Conservation (phyloP, 2,113 vertebrate species). For the Dromaius novaehollandiae region DNA sequence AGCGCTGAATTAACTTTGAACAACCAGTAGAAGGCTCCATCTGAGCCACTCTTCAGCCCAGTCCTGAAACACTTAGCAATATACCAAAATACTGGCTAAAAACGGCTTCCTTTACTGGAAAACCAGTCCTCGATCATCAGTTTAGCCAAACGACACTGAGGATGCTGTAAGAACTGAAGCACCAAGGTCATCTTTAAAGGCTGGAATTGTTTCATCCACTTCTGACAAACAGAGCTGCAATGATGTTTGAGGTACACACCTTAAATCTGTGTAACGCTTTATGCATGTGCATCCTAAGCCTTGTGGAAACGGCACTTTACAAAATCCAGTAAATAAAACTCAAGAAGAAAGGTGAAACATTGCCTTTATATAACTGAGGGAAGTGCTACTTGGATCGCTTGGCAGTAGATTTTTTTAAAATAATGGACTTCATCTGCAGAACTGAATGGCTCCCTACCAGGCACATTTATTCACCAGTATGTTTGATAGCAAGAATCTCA, state of each 20-base stretch:
- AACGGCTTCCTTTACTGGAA: neutral
- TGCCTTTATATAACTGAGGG: neutral
- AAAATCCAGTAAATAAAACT: constrained; percentile 14
- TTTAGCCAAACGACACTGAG: neutral
- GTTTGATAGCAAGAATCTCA: constrained; percentile 14
- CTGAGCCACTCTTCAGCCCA: neutral
- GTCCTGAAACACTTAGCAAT: neutral
- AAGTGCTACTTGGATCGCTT: neutral
- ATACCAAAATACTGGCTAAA: neutral
- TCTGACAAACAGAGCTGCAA: neutral
- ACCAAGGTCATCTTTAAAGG: neutral
- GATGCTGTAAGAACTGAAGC: neutral
- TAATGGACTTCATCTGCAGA: constrained; percentile 28
- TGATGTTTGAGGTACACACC: neutral
- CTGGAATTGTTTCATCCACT: neutral
- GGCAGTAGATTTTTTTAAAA: constrained; percentile 25
- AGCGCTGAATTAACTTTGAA: neutral
- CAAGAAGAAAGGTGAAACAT: neutral
- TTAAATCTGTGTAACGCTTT: neutral
- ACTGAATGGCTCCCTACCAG: neutral
- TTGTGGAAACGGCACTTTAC: neutral
- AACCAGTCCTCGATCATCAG: neutral
- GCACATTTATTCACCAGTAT: neutral
- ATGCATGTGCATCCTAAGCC: fast-evolving
- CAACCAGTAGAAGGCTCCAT: neutral